Evolutionary conservation across 1,140 invertebrate genomes (phyloP).

Genomic region (Alviniconcha marisindica): DNA sequence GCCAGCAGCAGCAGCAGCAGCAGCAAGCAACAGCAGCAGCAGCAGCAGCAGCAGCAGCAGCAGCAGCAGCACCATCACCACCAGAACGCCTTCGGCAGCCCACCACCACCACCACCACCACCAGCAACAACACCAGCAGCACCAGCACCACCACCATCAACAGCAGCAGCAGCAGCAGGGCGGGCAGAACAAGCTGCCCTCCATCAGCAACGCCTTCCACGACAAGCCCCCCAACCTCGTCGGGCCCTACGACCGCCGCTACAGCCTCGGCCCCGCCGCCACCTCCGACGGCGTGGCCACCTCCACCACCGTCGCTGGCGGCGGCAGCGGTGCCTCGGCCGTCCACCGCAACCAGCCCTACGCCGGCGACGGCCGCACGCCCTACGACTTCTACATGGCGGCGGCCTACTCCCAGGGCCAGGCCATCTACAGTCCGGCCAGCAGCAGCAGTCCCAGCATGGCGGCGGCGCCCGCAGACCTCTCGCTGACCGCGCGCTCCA

Average conservation of each 20-base stretch:
- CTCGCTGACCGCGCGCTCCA: not conserved
- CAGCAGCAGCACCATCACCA: conserved; percentile 31
- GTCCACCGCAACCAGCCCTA: not conserved
- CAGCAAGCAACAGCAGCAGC: not conserved
- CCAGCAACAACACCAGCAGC: not conserved
- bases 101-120: not conserved
- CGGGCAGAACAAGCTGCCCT: conserved; percentile 26
- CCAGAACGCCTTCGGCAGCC: conserved; percentile 7
- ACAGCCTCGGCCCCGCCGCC: not conserved
- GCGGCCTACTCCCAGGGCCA: conserved; percentile 35
- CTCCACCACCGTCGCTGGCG: not conserved
- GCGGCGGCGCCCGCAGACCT: not conserved
- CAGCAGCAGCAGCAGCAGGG: not conserved
- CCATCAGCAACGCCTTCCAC: conserved; percentile 25
- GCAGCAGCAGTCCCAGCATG: not conserved
- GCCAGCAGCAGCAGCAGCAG: conserved; percentile 21
- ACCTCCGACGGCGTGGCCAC: conserved; percentile 1
- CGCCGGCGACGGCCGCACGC: not conserved
- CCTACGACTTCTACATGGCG: conserved; percentile 37
- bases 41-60: conserved; percentile 18
- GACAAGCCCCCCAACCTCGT: conserved; percentile 3
- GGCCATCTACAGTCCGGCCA: conserved; percentile 30
- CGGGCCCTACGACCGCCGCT: conserved; percentile 2
- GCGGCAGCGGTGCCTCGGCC: not conserved
- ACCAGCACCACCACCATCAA: no score